Evolutionary conservation across 2,888 invertebrate genomes (phyloP), one percentile per base, ranked within the genome.

Genomic region (Phengaris arion): DNA sequence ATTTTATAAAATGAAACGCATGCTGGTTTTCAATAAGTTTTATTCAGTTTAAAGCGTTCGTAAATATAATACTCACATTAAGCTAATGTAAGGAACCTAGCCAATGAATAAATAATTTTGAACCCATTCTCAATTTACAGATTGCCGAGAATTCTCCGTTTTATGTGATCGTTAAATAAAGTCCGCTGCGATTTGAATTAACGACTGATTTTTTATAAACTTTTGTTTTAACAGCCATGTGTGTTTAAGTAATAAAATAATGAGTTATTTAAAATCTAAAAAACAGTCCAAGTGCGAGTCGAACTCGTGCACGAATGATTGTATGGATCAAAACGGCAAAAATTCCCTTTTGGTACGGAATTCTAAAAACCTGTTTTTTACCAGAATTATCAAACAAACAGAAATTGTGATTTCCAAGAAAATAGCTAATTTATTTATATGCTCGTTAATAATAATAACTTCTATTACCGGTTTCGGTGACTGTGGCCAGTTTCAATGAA

Each of bases 111-210:
- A 52, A 51, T 51, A 48, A 48, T 70, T 70, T 52, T 70, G 15
- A 51, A 70, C 48, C 15, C 70, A 51, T 72, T 72, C 35, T 72
- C 72, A 72, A 72, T 72, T 72, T 72, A 13, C 72, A 35, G 52
- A 72, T 72, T 72, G 72, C 12, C 52, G 72, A 35, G 72, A 72
- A 72, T 70, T 52, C 72, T 72, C 52, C 35, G 72, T 72, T 72
- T 72, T 72, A 72, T 72, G 72, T 0, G 13, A 35, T 72, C 72
- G 72, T 54, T 52, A 72, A 72, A 72, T 72, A 72, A 72, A 35
- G 13, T 72, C 12, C 12, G 22, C 54, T 12, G 48, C 35, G 72
- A 72, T 72, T 72, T 52, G 52, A 72, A 72, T 72, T 12, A 13
- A 9, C 52, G 22, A 72, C 54, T 13, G 72, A 52, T 72, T 72